Evolutionary conservation across 2,888 invertebrate genomes (phyloP), one percentile per base, ranked within the genome.

Genomic region (Agrotis puta): DNA sequence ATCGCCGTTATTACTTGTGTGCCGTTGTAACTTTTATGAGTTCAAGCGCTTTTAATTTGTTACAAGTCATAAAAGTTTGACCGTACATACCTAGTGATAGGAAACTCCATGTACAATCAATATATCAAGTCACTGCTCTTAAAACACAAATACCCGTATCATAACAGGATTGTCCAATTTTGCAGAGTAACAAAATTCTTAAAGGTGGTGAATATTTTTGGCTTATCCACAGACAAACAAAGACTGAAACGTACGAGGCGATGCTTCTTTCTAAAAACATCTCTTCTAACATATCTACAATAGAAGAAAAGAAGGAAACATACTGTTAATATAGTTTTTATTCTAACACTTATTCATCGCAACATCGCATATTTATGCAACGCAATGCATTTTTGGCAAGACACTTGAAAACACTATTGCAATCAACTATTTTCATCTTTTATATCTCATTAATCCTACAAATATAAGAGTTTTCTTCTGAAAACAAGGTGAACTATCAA

Each of bases 371-470:
- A n/a, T n/a, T n/a, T n/a, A n/a, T n/a, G n/a, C n/a, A n/a, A 56
- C 20, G 20, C 22, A 22, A 53, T 68, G 24, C n/a, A 68, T 72
- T 56, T 77, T 77, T 77, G 77, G 70, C 70, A 51, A 14, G 33
- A 47, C 33, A 50, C 24, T 67, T 18, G 22, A 72, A 68, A 24
- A 57, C 20, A 18, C 43, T 54, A 22, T 24, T 57, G 24, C 18
- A 50, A 54, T 9, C n/a, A 13, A 33, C 43, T 56, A 78, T 78
- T 73, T 69, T 61, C 45, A 56, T 14, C 50, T 47, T 39, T 47
- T 3, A 33, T 45, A 22, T 56, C 22, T 24, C 9, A 13, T 74
- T 39, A 54, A 53, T 64, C 39, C 56, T 3, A 73, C 27, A 43
- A 65, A 48, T 62, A 16, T 47, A 39, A 20, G n/a, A 76, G 16